These are phyloP conservation scores for Brenthis ino DNA, from an alignment of 2,888 invertebrate genomes.

Conservation along the genomic window DNA sequence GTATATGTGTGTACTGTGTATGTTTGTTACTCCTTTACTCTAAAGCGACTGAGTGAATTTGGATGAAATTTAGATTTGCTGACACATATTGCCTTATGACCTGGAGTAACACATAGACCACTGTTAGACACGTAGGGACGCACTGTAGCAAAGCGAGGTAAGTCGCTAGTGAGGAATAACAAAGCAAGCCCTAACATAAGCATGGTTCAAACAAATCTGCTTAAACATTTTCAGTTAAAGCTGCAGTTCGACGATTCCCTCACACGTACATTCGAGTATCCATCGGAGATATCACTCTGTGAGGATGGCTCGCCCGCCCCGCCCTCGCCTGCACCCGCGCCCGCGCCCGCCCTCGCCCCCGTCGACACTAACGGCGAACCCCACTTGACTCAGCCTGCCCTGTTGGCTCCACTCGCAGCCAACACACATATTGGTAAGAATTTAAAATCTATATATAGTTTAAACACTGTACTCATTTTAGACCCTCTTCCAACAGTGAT, in stretches of 20 bases:
- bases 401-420: conserved; percentile 54
- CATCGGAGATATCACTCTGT: conserved; percentile 92
- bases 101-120: too few species aligned
- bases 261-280: conserved; percentile 95
- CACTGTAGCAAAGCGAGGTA: too few species aligned
- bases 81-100: too few species aligned
- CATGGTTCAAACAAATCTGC: too few species aligned
- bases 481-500: not conserved
- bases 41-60: too few species aligned
- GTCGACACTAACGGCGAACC: conserved; percentile 32
- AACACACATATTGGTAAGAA: conserved; percentile 68
- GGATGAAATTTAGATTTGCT: too few species aligned
- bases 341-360: conserved; percentile 34
- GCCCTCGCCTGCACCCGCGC: not conserved
- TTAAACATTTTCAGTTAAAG: conserved; percentile 85
- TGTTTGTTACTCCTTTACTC: too few species aligned
- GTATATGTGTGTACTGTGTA: too few species aligned
- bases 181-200: too few species aligned
- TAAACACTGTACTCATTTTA: not conserved
- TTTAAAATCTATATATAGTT: not conserved
- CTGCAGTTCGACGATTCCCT: conserved; percentile 95
- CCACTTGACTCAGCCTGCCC: conserved; percentile 35
- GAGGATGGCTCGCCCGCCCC: conserved; percentile 76
- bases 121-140: too few species aligned
- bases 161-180: too few species aligned